A percentile compares a stretch with the other conserved stretches of the same genome.
phyloP scores from a whole-genome alignment of 2,113 vertebrate species.

The Regulus satrapa region DNA sequence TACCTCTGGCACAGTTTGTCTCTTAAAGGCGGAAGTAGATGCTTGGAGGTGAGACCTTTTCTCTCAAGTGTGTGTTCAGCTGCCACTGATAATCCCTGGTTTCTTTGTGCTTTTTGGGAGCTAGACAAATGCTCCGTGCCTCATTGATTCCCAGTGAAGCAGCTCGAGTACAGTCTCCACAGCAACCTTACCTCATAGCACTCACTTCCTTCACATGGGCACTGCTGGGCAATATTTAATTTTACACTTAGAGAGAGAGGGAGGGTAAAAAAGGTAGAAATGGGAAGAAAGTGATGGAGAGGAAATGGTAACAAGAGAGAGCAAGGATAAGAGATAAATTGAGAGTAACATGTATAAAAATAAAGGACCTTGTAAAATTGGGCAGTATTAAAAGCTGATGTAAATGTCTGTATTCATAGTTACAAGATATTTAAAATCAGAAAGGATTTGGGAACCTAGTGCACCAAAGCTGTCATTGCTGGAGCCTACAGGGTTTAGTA shows the following conservation, averaged over 20 bases:
- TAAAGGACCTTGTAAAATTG: background rate
- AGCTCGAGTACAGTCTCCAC: background rate
- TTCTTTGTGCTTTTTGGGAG: background rate
- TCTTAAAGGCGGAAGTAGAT: background rate
- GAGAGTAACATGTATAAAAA: background rate
- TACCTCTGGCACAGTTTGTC: background rate
- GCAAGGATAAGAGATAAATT: background rate
- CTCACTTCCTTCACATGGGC: background rate
- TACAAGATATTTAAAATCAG: background rate
- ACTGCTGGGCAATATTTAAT: conserved; percentile 9
- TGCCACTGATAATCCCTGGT: background rate
- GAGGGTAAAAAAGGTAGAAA: background rate
- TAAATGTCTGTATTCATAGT: background rate
- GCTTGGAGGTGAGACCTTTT: background rate
- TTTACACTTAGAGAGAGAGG: background rate
- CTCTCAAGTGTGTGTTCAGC: background rate
- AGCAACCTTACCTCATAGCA: background rate
- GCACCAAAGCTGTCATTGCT: background rate
- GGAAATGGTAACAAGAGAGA: background rate
- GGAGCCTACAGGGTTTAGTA: background rate
- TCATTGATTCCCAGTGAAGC: conserved; percentile 35
- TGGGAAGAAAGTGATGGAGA: background rate
- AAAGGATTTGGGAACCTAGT: background rate
- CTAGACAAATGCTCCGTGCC: background rate
- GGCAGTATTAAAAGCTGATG: background rate